phyloP scores from a whole-genome alignment of 2,888 invertebrate genomes.

The Listrodromus nycthemerus region DNA sequence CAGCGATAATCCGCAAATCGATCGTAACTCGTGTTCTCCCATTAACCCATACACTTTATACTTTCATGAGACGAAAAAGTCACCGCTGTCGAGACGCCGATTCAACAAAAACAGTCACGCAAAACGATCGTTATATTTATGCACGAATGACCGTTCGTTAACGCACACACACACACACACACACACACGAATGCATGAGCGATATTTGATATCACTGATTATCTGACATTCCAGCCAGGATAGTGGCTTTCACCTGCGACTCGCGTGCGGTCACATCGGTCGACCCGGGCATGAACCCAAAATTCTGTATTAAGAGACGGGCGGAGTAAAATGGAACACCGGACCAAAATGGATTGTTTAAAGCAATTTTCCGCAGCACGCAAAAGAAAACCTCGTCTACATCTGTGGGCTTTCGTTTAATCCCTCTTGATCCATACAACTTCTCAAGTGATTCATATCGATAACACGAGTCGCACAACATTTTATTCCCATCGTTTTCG shows the following conservation, averaged over 20 bases:
- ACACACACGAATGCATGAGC: background rate
- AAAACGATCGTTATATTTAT: conserved; percentile 51
- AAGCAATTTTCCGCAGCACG: background rate
- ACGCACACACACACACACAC: background rate
- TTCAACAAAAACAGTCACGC: conserved; percentile 57
- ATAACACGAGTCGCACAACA: conserved; percentile 11
- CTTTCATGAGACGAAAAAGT: conserved; percentile 33
- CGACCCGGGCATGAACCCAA: conserved; percentile 59
- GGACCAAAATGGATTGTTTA: too few species aligned
- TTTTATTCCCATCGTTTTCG: conserved; percentile 15
- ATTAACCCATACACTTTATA: conserved; percentile 35
- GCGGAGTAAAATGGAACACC: too few species aligned
- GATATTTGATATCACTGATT: conserved; percentile 44
- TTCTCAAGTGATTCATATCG: background rate
- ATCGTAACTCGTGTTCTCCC: conserved; percentile 47
- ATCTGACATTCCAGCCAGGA: conserved; percentile 62
- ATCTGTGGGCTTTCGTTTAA: conserved; percentile 31
- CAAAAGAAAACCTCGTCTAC: background rate
- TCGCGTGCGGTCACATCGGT: conserved; percentile 46
- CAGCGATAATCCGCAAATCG: conserved; percentile 57
- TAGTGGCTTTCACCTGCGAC: conserved; percentile 48
- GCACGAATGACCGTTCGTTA: conserved; percentile 1
- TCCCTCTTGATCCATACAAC: conserved; percentile 6
- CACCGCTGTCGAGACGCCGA: conserved; percentile 45
- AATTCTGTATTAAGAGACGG: conserved; percentile 30